Base-by-base conservation (phyloP, 2,113 vertebrate species). In the Ploceus nigricollis region DNA sequence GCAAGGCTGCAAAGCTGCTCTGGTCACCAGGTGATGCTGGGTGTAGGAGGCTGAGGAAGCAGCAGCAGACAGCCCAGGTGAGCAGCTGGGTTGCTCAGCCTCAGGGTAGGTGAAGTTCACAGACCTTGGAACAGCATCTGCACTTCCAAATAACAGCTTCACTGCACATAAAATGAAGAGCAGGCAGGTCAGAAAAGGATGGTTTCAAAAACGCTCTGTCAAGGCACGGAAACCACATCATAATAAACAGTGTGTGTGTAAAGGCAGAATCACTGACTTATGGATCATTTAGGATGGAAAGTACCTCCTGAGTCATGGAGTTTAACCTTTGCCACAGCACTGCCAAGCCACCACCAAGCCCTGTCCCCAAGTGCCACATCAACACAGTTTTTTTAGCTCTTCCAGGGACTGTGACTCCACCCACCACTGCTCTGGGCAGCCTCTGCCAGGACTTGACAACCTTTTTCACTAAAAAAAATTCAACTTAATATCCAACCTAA, bases 81-180 rank as follows among this genome's bases (percentile, higher is more conserved):
- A 7, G 9, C 27, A 18, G 53, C 7, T 58, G 6, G 2, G 76
- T 4, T 25, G 65, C 45, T 47, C 61, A 75, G 45, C n/a, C 60
- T n/a, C 45, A 23, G 30, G 8, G n/a, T 0, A 6, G 54, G n/a
- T 31, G 47, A 27, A 58, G 14, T 30, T 80, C 42, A 1, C 1
- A 1, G 25, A 7, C 15, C 22, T 76, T 54, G 77, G 53, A 54
- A 33, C 31, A 72, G 54, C 53, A 17, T n/a, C 76, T 79, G 4
- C 27, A 0, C 28, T 82, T 45, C 18, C 31, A 33, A 13, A 6
- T 3, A 28, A 6, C 56, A 71, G 12, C 61, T 10, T 47, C 2
- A 3, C 10, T 42, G 37, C 31, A 18, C 5, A 2, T 3, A 1
- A 48, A 23, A 23, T 7, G 13, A 28, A 60, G 48, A 47, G 58